Evolutionary conservation across 2,888 invertebrate species (phyloP).

Genomic region (Beris chalybata): DNA sequence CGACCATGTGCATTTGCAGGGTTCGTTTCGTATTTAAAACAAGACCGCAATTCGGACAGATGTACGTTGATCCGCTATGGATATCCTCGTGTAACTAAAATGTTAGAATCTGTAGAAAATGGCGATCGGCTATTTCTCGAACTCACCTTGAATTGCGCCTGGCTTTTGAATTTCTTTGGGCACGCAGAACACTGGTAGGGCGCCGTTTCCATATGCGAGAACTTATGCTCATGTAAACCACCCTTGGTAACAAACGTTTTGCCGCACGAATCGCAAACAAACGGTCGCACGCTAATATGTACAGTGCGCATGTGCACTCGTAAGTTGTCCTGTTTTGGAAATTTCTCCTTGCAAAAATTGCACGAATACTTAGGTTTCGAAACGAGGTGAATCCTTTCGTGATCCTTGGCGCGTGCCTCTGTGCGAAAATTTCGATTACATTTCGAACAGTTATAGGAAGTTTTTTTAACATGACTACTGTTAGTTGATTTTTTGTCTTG

Average conservation of each 20-base stretch:
- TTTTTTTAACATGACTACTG: neutral
- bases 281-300: constrained; percentile 54
- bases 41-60: constrained; percentile 55
- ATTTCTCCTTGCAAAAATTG: constrained; percentile 39
- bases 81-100: constrained; percentile 55
- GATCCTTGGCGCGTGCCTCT: constrained; percentile 36
- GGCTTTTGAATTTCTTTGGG: constrained; percentile 51
- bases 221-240: constrained; percentile 57
- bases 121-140: neutral
- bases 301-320: constrained; percentile 29
- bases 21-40: constrained; percentile 57
- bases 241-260: constrained; percentile 57
- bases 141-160: constrained; percentile 47
- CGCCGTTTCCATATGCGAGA: constrained; percentile 57
- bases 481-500: neutral
- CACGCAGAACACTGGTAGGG: constrained; percentile 56
- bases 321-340: constrained; percentile 34
- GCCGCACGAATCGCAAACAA: constrained; percentile 58
- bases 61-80: constrained; percentile 54
- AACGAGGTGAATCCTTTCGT: constrained; percentile 39
- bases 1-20: constrained; percentile 56
- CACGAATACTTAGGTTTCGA: constrained; percentile 41
- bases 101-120: neutral
- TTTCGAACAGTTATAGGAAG: constrained; percentile 29
- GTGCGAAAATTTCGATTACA: constrained; percentile 41